phyloP scores from a whole-genome alignment of 2,797 vertebrate genomes.

The Columba guinea region DNA sequence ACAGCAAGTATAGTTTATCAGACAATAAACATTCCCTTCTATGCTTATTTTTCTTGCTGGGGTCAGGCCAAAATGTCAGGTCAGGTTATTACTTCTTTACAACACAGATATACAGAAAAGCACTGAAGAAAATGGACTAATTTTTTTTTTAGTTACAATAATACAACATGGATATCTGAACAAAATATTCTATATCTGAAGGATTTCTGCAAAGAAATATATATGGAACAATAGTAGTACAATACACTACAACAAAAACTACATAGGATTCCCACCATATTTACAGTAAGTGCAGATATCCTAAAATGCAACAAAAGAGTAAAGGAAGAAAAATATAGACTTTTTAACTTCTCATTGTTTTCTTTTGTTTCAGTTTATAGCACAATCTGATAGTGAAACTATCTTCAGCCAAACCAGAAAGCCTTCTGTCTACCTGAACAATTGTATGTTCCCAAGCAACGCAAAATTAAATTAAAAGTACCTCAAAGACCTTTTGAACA shows the following conservation, averaged over 20 bases:
- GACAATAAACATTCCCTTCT: not conserved
- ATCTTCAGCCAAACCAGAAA: not conserved
- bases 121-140: not conserved
- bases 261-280: not conserved
- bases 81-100: not conserved
- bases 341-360: not conserved
- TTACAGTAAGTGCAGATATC: not conserved
- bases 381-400: not conserved
- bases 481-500: not conserved
- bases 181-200: not conserved
- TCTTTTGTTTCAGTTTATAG: not conserved
- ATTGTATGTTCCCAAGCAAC: not conserved
- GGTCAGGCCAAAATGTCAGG: not conserved
- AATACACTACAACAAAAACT: not conserved
- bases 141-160: not conserved
- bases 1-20: not conserved
- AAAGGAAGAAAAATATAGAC: not conserved
- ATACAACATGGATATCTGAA: not conserved
- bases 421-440: not conserved
- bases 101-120: not conserved
- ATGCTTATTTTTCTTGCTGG: not conserved
- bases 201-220: not conserved
- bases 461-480: slow-evolving; percentile 29
- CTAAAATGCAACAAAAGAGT: not conserved
- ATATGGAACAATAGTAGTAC: not conserved